Base-by-base conservation (phyloP, 1,140 invertebrate genomes). In the Drosophila seguyi region DNA sequence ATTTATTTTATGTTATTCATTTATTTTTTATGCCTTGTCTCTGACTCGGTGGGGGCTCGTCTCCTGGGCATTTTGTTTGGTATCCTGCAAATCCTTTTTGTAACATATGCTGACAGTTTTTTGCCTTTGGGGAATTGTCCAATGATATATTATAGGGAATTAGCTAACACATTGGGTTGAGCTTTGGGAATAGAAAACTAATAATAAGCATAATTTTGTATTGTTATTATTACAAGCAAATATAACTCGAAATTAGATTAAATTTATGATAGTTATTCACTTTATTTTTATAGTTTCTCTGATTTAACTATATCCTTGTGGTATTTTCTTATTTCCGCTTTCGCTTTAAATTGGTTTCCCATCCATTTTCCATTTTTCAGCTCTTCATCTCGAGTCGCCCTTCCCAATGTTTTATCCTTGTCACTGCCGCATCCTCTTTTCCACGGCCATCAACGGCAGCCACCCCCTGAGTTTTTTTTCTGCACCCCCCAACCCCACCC, bases 1-100 rank as follows among this genome's bases (percentile, higher is more conserved):
- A 88, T 88, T 88, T 88, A 88, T 88, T 88, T 88, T 88, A 88
- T 88, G 84, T 63, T 66, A 72, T 84, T 85, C 75, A 82, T 86
- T 86, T 86, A 87, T 86, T 82, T 75, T 78, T 52, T 62, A 74
- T 69, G 25, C 62, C 41, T 74, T 65, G 58, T 68, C 42, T 68
- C 36, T 14, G 8, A n/a, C 27, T 50, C 31, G 5, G 20, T 10
- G 45, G 25, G n/a, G 34, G 22, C 29, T 55, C 36, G 55, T 59
- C 66, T 48, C 69, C 48, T 38, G 68, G 68, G 68, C 34, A 58
- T 69, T 47, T 47, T 38, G 31, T 2, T 55, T 38, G 34, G 20
- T 55, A 55, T 55, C 34, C 27, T 13, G 16, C 13, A 72, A 72
- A 66, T 65, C 81, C 73, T 55, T 58, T 52, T 48, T 45, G 34